Conservation (phyloP, 2,888 invertebrate genomes). For the Apamea crenata region DNA sequence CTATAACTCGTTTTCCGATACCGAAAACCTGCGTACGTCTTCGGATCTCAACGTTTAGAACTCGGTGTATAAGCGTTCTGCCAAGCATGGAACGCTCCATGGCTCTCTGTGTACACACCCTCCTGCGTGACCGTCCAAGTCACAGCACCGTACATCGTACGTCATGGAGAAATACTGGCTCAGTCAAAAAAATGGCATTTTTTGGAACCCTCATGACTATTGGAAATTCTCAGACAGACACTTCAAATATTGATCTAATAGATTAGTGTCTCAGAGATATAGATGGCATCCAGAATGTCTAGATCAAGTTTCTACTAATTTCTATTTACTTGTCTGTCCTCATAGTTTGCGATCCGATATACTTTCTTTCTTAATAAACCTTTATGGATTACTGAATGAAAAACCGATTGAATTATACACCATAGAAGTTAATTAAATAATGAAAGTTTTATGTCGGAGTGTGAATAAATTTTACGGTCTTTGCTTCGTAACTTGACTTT, state of each 20-base stretch:
- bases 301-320: conserved; percentile 60
- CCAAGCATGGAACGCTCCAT: too few species aligned
- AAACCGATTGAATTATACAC: conserved; percentile 33
- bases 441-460: conserved; percentile 28
- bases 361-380: conserved; percentile 24
- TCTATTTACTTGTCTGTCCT: conserved; percentile 41
- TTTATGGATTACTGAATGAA: conserved; percentile 25
- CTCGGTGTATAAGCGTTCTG: too few species aligned
- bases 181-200: not conserved
- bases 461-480: conserved; percentile 16
- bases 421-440: conserved; percentile 32
- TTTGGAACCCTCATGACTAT: not conserved
- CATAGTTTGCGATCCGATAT: conserved; percentile 19
- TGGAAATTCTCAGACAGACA: conserved; percentile 1
- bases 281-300: conserved; percentile 41
- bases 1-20: too few species aligned
- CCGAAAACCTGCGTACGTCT: too few species aligned
- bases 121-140: too few species aligned
- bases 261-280: conserved; percentile 17
- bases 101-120: too few species aligned
- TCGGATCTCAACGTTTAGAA: too few species aligned
- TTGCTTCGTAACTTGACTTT: not conserved
- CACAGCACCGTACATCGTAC: not conserved
- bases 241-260: conserved; percentile 9
- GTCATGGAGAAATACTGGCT: not conserved